phyloP scores from a whole-genome alignment of 2,797 vertebrate species.

The Rhinichthys osculus region DNA sequence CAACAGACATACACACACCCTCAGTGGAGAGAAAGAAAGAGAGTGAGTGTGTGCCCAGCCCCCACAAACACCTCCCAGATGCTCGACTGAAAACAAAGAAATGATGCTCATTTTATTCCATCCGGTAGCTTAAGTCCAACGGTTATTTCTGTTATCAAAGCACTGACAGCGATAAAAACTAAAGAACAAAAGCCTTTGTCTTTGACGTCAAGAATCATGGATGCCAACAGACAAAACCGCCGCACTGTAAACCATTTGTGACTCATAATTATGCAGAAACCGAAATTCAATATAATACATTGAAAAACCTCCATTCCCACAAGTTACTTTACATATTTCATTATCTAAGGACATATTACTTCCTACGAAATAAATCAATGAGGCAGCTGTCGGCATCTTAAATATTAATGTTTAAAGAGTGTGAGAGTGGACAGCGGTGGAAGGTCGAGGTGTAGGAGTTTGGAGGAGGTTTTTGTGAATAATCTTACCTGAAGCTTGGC shows the following conservation, averaged over 20 bases:
- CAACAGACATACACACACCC: conserved; percentile 19
- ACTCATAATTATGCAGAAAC: conserved; percentile 16
- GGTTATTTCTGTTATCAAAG: conserved; percentile 29
- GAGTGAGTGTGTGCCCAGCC: conserved; percentile 34
- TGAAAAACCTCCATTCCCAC: background rate
- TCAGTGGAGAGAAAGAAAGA: conserved; percentile 23
- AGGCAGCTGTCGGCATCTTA: background rate
- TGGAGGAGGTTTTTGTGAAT: conserved; percentile 5
- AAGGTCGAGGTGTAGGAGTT: conserved; percentile 26
- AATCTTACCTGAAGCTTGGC: conserved; percentile 80
- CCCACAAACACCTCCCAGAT: conserved; percentile 40
- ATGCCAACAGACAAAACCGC: background rate
- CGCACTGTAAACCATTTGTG: conserved; percentile 8
- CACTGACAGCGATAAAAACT: conserved; percentile 12
- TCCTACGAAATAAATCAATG: background rate
- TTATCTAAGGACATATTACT: background rate
- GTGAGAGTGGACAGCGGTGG: background rate
- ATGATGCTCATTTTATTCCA: conserved; percentile 66
- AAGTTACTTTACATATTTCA: conserved; percentile 12
- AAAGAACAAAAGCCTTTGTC: conserved; percentile 29
- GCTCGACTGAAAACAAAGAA: conserved; percentile 47
- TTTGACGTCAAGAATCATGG: conserved; percentile 2
- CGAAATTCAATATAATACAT: background rate
- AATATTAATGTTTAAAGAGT: background rate
- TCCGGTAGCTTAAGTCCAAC: conserved; percentile 29